Conservation (phyloP, 64 coral and sea anemone genomes). For the Acropora yongei region DNA sequence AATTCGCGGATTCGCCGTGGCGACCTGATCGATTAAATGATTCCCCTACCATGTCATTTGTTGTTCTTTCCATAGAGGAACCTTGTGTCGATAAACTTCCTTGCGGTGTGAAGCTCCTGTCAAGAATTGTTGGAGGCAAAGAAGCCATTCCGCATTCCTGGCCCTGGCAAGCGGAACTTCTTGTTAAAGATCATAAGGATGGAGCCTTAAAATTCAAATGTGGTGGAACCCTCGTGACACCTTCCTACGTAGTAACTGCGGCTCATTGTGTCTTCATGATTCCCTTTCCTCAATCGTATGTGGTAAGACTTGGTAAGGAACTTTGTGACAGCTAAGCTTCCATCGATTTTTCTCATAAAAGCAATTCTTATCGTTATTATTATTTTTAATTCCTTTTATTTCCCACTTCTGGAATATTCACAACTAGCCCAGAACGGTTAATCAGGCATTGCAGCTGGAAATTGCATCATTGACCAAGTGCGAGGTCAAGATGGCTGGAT, state of each 20-base stretch:
- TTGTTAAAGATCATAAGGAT: not conserved
- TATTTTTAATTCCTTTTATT: no score
- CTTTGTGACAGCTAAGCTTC: not conserved
- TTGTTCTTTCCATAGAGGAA: not conserved
- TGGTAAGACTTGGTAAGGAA: slow-evolving; percentile 57
- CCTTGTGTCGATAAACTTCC: not conserved
- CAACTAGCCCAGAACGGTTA: no score
- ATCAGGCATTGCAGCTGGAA: no score
- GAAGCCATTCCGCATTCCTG: slow-evolving; percentile 69
- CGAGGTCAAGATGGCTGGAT: no score
- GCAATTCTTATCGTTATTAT: no score
- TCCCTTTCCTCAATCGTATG: slow-evolving; percentile 37
- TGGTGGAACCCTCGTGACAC: slow-evolving; percentile 62
- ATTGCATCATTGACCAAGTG: no score
- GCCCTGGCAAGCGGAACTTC: slow-evolving; percentile 80
- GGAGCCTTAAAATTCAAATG: slow-evolving; percentile 26
- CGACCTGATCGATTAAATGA: no score
- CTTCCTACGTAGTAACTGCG: slow-evolving; percentile 70
- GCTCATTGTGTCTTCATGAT: slow-evolving; percentile 67
- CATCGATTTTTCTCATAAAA: no score
- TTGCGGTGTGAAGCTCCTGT: slow-evolving; percentile 25
- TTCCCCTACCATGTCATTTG: not conserved
- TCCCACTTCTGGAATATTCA: no score
- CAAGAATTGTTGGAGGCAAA: slow-evolving; percentile 60
- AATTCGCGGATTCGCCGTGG: no score